Conservation (phyloP, 2,888 invertebrate genomes). For the Luperina nickerlii region DNA sequence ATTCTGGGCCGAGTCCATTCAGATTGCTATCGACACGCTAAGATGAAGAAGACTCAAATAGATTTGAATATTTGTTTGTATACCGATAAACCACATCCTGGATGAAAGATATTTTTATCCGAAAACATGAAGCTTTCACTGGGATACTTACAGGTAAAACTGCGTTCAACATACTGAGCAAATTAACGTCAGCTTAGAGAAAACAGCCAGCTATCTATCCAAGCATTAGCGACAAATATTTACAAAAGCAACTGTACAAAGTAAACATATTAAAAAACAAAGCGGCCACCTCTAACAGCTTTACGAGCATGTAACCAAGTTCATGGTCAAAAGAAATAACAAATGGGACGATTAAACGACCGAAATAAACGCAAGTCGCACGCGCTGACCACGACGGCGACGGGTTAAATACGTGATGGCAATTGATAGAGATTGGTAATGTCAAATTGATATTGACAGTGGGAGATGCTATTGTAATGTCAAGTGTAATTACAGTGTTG, state of each 20-base stretch:
- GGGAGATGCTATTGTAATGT: conserved; percentile 14
- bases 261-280: conserved; percentile 42
- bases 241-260: conserved; percentile 16
- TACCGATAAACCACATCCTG: not conserved
- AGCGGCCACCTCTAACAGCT: conserved; percentile 46
- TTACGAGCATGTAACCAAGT: conserved; percentile 69
- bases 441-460: conserved; percentile 44
- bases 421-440: conserved; percentile 45
- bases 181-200: not conserved
- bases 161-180: not conserved
- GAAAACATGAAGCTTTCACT: too few species aligned
- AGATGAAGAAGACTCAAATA: not conserved
- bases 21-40: too few species aligned
- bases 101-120: too few species aligned
- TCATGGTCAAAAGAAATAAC: conserved; percentile 68
- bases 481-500: not conserved
- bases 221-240: conserved; percentile 6
- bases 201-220: not conserved
- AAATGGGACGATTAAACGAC: conserved; percentile 58
- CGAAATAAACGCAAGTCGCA: conserved; percentile 63
- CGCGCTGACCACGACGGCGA: conserved; percentile 61
- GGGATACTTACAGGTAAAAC: too few species aligned
- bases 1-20: too few species aligned
- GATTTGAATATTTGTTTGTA: not conserved
- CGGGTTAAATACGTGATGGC: conserved; percentile 55